Evolutionary conservation across 1,140 invertebrate species (phyloP).

Genomic region (Stegodyphus mimosarum): DNA sequence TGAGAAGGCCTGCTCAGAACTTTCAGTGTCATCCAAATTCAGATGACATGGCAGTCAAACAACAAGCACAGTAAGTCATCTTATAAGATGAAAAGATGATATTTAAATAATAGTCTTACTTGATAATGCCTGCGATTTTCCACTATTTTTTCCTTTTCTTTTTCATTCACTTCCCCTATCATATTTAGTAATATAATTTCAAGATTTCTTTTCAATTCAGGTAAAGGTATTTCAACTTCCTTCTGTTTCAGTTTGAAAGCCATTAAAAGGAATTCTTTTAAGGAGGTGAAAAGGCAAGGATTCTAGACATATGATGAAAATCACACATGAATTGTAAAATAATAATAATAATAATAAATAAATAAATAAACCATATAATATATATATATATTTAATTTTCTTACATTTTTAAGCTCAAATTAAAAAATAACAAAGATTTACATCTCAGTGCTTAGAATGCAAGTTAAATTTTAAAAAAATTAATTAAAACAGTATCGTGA

Average conservation of each 20-base stretch:
- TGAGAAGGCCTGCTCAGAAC: too few relatives aligned
- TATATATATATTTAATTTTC: neutral
- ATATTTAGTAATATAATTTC: conserved; percentile 11
- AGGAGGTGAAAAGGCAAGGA: neutral
- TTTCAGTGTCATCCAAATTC: too few relatives aligned
- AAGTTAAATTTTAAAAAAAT: too few relatives aligned
- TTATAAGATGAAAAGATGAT: too few relatives aligned
- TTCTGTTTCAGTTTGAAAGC: conserved; percentile 33
- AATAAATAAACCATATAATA: too few relatives aligned
- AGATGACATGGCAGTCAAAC: too few relatives aligned
- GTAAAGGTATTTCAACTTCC: conserved; percentile 23
- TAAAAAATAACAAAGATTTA: neutral
- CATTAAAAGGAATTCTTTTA: conserved; percentile 15
- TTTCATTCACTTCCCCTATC: conserved; percentile 8
- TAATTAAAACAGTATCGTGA: neutral
- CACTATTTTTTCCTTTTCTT: neutral
- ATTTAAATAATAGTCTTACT: neutral
- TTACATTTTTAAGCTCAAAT: neutral
- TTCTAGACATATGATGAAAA: neutral
- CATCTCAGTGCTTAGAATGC: neutral
- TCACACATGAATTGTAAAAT: neutral
- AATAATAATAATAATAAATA: neutral
- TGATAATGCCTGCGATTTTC: conserved; percentile 7
- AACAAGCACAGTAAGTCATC: too few relatives aligned
- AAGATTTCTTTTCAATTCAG: conserved; percentile 5